A percentile compares a stretch with the other conserved stretches of the same genome.
These are phyloP conservation scores for Molorchus minor DNA, from an alignment of 2,888 invertebrate genomes.

Conservation along the genomic window DNA sequence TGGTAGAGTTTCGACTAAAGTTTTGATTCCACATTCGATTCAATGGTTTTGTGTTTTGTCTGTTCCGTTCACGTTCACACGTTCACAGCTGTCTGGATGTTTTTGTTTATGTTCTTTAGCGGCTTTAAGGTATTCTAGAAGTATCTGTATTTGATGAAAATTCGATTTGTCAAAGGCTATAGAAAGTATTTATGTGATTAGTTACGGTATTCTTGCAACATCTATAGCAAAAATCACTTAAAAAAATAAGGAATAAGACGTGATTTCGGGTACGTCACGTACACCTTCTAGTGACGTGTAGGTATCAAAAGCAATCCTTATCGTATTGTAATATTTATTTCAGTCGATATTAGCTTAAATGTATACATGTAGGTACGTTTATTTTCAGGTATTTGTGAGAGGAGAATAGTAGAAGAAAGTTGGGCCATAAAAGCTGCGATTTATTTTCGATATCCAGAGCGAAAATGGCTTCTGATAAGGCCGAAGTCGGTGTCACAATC, in stretches of 20 bases:
- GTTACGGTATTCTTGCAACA: not conserved
- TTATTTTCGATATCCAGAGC: slow-evolving; percentile 9
- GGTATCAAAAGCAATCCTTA: slow-evolving; percentile 29
- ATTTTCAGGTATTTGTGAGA: slow-evolving; percentile 16
- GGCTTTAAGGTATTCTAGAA: slow-evolving; percentile 34
- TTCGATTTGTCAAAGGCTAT: slow-evolving; percentile 2
- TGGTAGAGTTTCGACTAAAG: not conserved
- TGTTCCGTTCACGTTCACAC: too few relatives aligned
- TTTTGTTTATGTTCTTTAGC: slow-evolving; percentile 48
- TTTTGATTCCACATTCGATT: slow-evolving; percentile 6
- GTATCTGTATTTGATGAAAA: slow-evolving; percentile 25
- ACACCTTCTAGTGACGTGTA: slow-evolving; percentile 34
- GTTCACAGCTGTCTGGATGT: slow-evolving; percentile 52
- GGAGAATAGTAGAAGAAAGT: not conserved
- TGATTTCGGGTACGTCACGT: slow-evolving; percentile 32
- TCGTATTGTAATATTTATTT: not conserved
- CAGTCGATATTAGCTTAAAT: not conserved
- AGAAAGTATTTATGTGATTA: not conserved
- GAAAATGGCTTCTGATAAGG: slow-evolving; percentile 49
- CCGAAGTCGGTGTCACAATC: slow-evolving; percentile 43
- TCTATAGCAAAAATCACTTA: not conserved
- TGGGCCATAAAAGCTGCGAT: not conserved
- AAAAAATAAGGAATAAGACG: slow-evolving; percentile 14
- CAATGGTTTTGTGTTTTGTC: slow-evolving; percentile 10
- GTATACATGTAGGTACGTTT: slow-evolving; percentile 4